A percentile compares a stretch with the other conserved stretches of the same genome.
These are phyloP conservation scores for Crepidodera aurea DNA, from an alignment of 2,888 invertebrate genomes.

Conservation along the genomic window DNA sequence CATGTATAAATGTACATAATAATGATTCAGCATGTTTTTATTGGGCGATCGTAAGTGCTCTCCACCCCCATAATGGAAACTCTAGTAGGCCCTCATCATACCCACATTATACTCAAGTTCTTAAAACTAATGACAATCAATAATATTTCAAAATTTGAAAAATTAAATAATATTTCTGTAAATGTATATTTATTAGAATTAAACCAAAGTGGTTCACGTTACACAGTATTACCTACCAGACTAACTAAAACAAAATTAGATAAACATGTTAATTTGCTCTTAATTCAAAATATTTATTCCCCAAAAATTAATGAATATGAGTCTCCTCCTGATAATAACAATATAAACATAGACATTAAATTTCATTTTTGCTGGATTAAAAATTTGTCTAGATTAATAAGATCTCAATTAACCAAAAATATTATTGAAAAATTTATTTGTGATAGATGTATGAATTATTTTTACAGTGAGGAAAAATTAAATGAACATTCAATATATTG, in stretches of 20 bases:
- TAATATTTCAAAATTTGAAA: slow-evolving; percentile 45
- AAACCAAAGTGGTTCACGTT: slow-evolving; percentile 5
- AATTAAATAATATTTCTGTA: slow-evolving; percentile 40
- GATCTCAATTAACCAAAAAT: slow-evolving; percentile 24
- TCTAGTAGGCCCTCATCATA: slow-evolving; percentile 33
- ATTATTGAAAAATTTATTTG: slow-evolving; percentile 28
- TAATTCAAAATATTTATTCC: slow-evolving; percentile 32
- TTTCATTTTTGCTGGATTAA: slow-evolving; percentile 42
- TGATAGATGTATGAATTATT: no score
- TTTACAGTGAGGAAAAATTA: no score
- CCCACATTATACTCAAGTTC: slow-evolving; percentile 28
- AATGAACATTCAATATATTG: slow-evolving; percentile 38
- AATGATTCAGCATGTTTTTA: slow-evolving; percentile 43
- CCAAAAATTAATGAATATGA: slow-evolving; percentile 10
- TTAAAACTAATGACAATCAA: slow-evolving; percentile 41
- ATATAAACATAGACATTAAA: slow-evolving; percentile 3
- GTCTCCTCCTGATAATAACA: slow-evolving; percentile 3
- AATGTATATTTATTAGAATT: slow-evolving; percentile 37
- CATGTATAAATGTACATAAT: slow-evolving; percentile 46
- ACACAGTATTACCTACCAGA: neutral
- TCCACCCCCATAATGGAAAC: slow-evolving; percentile 37
- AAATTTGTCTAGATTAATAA: slow-evolving; percentile 33
- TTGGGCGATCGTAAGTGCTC: slow-evolving; percentile 43
- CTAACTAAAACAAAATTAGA: slow-evolving; percentile 23
- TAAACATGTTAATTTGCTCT: slow-evolving; percentile 35